These are phyloP conservation scores for Acanthococcus lagerstroemiae DNA, from an alignment of 2,888 invertebrate species.

Conservation along the genomic window DNA sequence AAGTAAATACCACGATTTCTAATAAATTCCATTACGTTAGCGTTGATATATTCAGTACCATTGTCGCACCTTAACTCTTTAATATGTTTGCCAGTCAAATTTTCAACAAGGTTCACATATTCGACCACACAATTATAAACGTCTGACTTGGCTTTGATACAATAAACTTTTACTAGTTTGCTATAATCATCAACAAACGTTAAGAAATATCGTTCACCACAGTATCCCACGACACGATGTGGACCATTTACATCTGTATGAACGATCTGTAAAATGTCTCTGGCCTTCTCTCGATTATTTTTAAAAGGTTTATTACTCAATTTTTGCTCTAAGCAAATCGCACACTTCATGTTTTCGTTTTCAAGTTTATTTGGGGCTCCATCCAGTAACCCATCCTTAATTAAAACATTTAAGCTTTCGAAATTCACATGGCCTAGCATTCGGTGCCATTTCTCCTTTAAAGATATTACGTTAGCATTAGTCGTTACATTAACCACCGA, in stretches of 20 bases:
- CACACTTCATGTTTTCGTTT: constrained; percentile 11
- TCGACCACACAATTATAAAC: too few relatives aligned
- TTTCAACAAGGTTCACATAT: too few relatives aligned
- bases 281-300: background rate
- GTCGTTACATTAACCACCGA: background rate
- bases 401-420: constrained; percentile 1
- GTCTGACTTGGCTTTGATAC: too few relatives aligned
- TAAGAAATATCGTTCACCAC: constrained; percentile 35
- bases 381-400: background rate
- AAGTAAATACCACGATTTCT: constrained; percentile 31
- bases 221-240: constrained; percentile 18
- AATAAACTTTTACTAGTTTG: too few relatives aligned
- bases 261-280: constrained; percentile 5
- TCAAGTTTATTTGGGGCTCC: constrained; percentile 9
- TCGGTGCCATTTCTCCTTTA: constrained; percentile 10
- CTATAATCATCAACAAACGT: too few relatives aligned
- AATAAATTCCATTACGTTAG: constrained; percentile 25
- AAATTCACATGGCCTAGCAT: constrained; percentile 18
- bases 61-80: constrained; percentile 30
- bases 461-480: background rate
- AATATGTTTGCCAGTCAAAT: constrained; percentile 32
- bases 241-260: constrained; percentile 16
- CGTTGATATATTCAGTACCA: constrained; percentile 33
- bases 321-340: constrained; percentile 13
- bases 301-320: too few relatives aligned